These are phyloP conservation scores for Eurystomus gularis DNA, from an alignment of 2,113 vertebrate genomes.

Conservation along the genomic window DNA sequence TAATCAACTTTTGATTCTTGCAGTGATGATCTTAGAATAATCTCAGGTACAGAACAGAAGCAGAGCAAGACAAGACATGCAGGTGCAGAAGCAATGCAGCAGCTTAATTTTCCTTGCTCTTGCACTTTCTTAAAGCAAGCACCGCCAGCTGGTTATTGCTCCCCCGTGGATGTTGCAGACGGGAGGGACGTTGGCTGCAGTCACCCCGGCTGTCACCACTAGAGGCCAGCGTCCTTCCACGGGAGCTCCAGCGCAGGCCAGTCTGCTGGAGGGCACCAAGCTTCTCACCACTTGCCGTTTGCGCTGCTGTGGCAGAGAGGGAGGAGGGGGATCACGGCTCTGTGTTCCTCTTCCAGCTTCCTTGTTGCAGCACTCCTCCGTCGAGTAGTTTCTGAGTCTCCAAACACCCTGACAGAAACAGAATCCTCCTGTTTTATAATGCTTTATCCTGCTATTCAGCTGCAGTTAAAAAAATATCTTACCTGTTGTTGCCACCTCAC, in stretches of 20 bases:
- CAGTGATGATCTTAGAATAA: neutral
- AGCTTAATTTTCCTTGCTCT: neutral
- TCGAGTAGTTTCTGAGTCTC: neutral
- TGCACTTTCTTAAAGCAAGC: neutral
- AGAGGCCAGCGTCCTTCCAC: constrained; percentile 19
- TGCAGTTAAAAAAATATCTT: neutral
- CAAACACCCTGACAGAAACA: neutral
- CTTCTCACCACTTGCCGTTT: neutral
- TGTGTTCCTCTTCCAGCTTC: neutral
- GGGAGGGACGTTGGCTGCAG: fast-evolving
- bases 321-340: neutral
- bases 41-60: neutral
- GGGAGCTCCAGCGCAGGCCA: neutral
- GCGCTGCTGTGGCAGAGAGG: neutral
- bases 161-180: fast-evolving
- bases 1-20: neutral
- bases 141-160: fast-evolving
- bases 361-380: neutral
- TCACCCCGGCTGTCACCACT: neutral
- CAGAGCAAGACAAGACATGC: neutral
- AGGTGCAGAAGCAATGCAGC: fast-evolving
- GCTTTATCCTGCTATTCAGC: neutral
- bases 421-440: neutral
- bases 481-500: neutral
- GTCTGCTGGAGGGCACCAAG: neutral